Percentiles rank a stretch among this genome's conserved stretches.
These are phyloP conservation scores for Netelia fuscicornis DNA, from an alignment of 2,888 invertebrate species.

Conservation along the genomic window DNA sequence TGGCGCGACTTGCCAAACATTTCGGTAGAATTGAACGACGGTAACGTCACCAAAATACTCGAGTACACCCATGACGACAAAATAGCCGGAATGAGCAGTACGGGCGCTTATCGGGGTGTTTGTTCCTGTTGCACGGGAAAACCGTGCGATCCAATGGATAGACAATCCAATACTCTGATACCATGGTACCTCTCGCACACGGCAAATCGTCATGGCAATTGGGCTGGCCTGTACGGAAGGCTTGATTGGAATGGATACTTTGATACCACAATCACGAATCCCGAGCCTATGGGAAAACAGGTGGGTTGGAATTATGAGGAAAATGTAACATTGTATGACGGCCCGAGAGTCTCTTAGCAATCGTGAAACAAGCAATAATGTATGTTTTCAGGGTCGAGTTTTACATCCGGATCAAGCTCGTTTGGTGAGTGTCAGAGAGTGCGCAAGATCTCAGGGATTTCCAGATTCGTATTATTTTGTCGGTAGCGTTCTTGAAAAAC, in stretches of 20 bases:
- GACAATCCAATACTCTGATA: constrained; percentile 93
- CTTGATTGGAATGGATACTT: constrained; percentile 94
- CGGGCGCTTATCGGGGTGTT: constrained; percentile 88
- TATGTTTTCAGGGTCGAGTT: constrained; percentile 88
- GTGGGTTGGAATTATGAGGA: constrained; percentile 77
- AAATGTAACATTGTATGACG: neutral
- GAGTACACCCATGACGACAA: constrained; percentile 86
- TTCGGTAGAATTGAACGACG: constrained; percentile 89
- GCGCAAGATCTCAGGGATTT: constrained; percentile 95
- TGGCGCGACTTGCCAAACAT: constrained; percentile 95
- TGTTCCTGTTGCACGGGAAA: constrained; percentile 90
- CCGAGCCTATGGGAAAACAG: constrained; percentile 96
- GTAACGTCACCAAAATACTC: constrained; percentile 88
- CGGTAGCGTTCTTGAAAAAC: constrained; percentile 91
- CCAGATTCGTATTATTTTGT: constrained; percentile 91
- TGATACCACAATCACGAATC: constrained; percentile 93
- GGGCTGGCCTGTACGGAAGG: constrained; percentile 94
- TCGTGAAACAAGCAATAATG: no score
- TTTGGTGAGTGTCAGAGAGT: constrained; percentile 94
- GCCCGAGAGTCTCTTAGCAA: no score
- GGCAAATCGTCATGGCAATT: constrained; percentile 93
- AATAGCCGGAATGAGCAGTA: constrained; percentile 85
- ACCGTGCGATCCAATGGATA: constrained; percentile 89
- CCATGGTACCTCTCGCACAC: constrained; percentile 97
- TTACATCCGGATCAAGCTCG: constrained; percentile 92